Conservation (phyloP, 1,140 invertebrate genomes). For the Heliconius melpomene region DNA sequence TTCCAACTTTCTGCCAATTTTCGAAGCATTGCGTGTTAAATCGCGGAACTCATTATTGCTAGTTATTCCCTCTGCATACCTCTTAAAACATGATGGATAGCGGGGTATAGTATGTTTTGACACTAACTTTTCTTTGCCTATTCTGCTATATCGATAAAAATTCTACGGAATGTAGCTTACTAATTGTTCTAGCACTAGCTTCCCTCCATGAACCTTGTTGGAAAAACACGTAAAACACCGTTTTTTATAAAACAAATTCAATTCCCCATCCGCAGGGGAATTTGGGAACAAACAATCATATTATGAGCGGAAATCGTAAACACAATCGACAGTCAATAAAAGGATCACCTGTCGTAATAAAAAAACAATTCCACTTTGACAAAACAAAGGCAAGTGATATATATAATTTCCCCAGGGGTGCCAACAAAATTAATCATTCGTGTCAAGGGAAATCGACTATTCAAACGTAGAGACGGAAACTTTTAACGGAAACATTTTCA, state of each 20-base stretch:
- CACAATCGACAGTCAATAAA: constrained; percentile 26
- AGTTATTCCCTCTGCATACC: too few relatives aligned
- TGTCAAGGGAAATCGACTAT: constrained; percentile 37
- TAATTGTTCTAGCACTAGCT: too few relatives aligned
- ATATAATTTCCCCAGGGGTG: constrained; percentile 37
- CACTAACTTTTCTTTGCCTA: too few relatives aligned
- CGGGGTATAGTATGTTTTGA: too few relatives aligned
- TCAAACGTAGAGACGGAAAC: constrained; percentile 23
- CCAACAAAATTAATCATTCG: constrained; percentile 40
- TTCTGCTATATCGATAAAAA: too few relatives aligned
- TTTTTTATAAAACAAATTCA: background rate
- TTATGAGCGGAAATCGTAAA: constrained; percentile 9
- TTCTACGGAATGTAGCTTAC: too few relatives aligned
- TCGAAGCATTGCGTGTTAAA: too few relatives aligned
- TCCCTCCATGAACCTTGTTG: too few relatives aligned
- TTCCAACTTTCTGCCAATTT: too few relatives aligned
- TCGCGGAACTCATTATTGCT: too few relatives aligned
- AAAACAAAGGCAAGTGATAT: constrained; percentile 35
- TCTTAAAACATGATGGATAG: too few relatives aligned
- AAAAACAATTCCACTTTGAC: constrained; percentile 37
- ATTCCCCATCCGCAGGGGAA: background rate
- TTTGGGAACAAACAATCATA: constrained; percentile 2
- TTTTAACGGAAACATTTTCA: background rate
- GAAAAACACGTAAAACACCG: too few relatives aligned
- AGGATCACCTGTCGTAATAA: constrained; percentile 35